These are phyloP conservation scores for Tetranychus truncatus DNA, from an alignment of 2,888 invertebrate species.

Conservation along the genomic window DNA sequence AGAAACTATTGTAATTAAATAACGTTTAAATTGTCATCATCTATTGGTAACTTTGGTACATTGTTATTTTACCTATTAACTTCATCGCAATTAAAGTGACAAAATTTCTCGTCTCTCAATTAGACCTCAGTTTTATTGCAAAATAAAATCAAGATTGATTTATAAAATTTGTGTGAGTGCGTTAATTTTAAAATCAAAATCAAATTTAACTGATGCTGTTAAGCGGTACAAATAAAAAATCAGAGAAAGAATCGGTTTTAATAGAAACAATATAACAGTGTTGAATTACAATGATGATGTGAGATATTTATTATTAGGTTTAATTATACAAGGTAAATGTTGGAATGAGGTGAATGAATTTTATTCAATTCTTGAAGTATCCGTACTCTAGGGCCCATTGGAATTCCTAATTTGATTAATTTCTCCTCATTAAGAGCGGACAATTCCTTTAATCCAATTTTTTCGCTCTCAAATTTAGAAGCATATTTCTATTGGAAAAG, in stretches of 20 bases:
- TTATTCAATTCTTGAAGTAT: conserved; percentile 52
- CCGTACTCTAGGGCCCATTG: conserved; percentile 64
- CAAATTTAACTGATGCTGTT: no score
- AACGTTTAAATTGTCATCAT: not conserved
- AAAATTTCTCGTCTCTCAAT: no score
- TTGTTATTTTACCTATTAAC: not conserved
- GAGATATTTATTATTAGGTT: not conserved
- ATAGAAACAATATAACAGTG: no score
- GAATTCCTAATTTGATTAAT: conserved; percentile 69
- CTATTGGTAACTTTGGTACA: not conserved
- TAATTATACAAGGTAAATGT: not conserved
- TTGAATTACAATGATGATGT: not conserved
- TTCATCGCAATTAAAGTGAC: not conserved
- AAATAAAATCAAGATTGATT: no score
- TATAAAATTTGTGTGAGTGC: no score
- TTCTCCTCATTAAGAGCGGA: conserved; percentile 76
- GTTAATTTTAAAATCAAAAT: no score
- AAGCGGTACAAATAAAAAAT: no score
- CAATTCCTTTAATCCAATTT: conserved; percentile 65
- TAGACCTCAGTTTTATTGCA: no score
- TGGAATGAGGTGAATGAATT: not conserved
- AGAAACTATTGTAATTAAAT: not conserved
- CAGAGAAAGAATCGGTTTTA: no score
- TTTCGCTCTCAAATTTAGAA: conserved; percentile 10
- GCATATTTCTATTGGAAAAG: conserved; percentile 2